Conservation (phyloP, 2,113 vertebrate genomes). For the Rhea pennata region DNA sequence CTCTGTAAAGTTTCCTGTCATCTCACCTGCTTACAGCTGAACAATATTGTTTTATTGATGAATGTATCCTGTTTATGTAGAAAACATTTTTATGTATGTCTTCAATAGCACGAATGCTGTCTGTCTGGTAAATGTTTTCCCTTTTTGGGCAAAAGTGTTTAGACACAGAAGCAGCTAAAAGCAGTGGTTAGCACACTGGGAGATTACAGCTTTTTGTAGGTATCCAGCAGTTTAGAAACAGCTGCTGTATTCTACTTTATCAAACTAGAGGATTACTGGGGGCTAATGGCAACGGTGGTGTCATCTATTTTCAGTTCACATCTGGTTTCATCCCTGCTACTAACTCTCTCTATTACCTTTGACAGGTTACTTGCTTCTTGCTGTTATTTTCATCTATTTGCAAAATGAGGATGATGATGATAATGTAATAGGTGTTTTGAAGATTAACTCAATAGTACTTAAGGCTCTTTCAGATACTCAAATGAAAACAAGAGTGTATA, state of each 20-base stretch:
- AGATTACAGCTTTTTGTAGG: neutral
- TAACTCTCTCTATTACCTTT: neutral
- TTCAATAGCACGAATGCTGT: neutral
- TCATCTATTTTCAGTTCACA: neutral
- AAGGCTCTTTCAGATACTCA: neutral
- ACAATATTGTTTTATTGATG: neutral
- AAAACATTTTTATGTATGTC: neutral
- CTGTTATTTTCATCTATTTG: neutral
- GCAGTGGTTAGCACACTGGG: neutral
- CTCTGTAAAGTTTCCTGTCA: neutral
- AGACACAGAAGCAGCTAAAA: neutral
- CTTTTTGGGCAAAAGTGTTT: neutral
- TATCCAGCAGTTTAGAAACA: neutral
- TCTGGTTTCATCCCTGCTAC: neutral
- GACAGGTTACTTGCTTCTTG: neutral
- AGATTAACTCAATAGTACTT: slow-evolving; percentile 42
- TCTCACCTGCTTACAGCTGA: neutral
- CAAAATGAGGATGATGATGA: neutral
- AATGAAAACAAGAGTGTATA: slow-evolving; percentile 32
- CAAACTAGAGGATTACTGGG: neutral
- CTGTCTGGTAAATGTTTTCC: neutral
- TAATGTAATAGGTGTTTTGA: slow-evolving; percentile 41
- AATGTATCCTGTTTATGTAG: neutral
- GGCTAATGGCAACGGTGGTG: no score
- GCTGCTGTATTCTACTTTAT: neutral